Conservation (phyloP, 2,797 vertebrate genomes). For the Petrocephalus schoutedeni region DNA sequence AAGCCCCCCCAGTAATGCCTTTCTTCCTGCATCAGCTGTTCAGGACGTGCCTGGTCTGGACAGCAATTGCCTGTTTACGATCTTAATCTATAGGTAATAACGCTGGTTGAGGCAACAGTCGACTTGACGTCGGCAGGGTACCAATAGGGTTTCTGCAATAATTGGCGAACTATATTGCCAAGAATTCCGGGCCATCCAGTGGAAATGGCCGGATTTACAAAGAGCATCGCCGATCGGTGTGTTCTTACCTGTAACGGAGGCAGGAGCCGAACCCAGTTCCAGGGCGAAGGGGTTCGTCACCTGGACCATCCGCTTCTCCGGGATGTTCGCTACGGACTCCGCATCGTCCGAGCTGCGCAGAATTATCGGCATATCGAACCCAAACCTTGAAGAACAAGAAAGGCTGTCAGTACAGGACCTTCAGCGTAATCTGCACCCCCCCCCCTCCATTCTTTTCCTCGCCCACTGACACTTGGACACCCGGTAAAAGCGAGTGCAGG, state of each 20-base stretch:
- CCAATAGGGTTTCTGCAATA: background rate
- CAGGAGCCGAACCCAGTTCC: conserved; percentile 60
- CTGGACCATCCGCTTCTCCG: conserved; percentile 85
- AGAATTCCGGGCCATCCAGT: background rate
- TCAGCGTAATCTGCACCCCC: background rate
- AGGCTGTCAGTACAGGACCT: background rate
- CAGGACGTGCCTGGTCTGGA: background rate
- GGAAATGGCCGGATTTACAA: background rate
- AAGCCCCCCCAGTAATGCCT: background rate
- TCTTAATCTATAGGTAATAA: background rate
- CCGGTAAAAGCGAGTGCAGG: background rate
- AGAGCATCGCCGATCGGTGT: background rate
- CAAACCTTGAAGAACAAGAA: conserved; percentile 68
- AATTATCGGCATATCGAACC: conserved; percentile 86
- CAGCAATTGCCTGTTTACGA: background rate
- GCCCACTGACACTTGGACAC: background rate
- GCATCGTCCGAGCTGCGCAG: conserved; percentile 82
- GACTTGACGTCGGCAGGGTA: background rate
- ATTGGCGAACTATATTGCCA: background rate
- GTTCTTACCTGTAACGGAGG: conserved; percentile 72
- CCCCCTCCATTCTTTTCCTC: no score
- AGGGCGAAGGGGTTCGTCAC: conserved; percentile 88
- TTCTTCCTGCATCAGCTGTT: background rate
- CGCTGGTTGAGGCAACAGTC: background rate
- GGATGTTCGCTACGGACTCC: conserved; percentile 61